Conservation (phyloP, 2,888 invertebrate genomes). For the Amblyjoppa fuscipennis region DNA sequence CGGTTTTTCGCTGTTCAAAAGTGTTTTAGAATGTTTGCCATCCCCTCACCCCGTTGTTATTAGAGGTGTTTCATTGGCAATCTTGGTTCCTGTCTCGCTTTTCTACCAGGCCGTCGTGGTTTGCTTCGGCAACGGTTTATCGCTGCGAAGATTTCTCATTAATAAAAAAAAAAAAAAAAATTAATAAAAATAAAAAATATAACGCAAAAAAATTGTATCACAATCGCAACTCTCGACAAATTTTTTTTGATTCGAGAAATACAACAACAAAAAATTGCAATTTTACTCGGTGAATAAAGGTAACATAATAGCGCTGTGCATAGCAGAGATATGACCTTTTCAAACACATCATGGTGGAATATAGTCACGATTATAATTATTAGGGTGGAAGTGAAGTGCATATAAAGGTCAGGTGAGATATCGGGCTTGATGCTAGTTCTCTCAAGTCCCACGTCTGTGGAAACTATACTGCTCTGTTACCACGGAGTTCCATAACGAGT, state of each 20-base stretch:
- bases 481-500: not conserved
- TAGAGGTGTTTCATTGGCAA: constrained; percentile 79
- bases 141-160: not conserved
- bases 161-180: not conserved
- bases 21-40: constrained; percentile 63
- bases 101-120: constrained; percentile 80
- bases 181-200: not conserved
- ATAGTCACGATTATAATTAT: constrained; percentile 66
- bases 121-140: constrained; percentile 69
- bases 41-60: constrained; percentile 58
- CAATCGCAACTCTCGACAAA: not conserved
- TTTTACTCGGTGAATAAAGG: constrained; percentile 9
- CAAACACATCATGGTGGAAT: constrained; percentile 48
- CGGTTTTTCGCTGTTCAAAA: constrained; percentile 43
- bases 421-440: constrained; percentile 42
- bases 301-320: not conserved
- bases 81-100: constrained; percentile 84
- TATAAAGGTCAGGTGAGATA: constrained; percentile 66
- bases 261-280: not conserved
- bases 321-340: constrained; percentile 60
- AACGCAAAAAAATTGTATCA: not conserved
- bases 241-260: not conserved
- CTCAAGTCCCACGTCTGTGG: constrained; percentile 1
- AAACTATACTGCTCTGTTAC: constrained; percentile 4
- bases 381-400: constrained; percentile 63